Conservation (phyloP, 2,797 vertebrate genomes). For the Coregonus suidteri region DNA sequence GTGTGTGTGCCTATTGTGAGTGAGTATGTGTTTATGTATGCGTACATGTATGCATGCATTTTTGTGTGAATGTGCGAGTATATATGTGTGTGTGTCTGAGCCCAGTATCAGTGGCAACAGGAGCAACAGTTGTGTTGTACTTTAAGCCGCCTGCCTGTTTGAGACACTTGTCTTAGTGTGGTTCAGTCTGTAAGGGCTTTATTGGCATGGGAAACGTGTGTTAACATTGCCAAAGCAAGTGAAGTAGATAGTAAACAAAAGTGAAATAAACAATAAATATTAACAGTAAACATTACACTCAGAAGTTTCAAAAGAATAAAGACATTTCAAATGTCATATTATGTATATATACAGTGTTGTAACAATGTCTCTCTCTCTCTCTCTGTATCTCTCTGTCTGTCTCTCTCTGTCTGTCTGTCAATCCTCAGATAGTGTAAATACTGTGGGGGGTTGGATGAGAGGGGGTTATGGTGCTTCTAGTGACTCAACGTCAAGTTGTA, state of each 20-base stretch:
- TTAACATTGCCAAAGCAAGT: too few relatives aligned
- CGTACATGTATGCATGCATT: constrained; percentile 18
- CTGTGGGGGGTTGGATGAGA: too few relatives aligned
- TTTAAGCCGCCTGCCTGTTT: constrained; percentile 68
- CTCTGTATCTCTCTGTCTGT: not conserved
- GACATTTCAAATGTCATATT: too few relatives aligned
- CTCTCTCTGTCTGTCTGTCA: not conserved
- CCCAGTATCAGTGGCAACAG: constrained; percentile 69
- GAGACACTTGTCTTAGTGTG: constrained; percentile 66
- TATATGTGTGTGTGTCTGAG: constrained; percentile 51
- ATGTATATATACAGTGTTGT: too few relatives aligned
- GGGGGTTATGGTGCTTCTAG: too few relatives aligned
- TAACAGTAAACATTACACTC: too few relatives aligned
- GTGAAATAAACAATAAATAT: too few relatives aligned
- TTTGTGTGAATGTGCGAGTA: constrained; percentile 38
- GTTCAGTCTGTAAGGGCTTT: constrained; percentile 63
- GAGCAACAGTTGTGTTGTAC: constrained; percentile 75
- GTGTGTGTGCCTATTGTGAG: constrained; percentile 41
- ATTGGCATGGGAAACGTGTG: too few relatives aligned
- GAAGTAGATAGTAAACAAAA: constrained; percentile 57
- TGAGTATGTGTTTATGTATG: constrained; percentile 58
- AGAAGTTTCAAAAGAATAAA: too few relatives aligned
- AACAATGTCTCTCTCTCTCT: too few relatives aligned
- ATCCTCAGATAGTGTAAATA: too few relatives aligned
- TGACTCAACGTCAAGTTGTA: too few relatives aligned